Percentiles rank a stretch among this genome's conserved stretches.
Evolutionary conservation across 2,888 invertebrate genomes (phyloP).

Genomic region (Stenotaenia linearis): DNA sequence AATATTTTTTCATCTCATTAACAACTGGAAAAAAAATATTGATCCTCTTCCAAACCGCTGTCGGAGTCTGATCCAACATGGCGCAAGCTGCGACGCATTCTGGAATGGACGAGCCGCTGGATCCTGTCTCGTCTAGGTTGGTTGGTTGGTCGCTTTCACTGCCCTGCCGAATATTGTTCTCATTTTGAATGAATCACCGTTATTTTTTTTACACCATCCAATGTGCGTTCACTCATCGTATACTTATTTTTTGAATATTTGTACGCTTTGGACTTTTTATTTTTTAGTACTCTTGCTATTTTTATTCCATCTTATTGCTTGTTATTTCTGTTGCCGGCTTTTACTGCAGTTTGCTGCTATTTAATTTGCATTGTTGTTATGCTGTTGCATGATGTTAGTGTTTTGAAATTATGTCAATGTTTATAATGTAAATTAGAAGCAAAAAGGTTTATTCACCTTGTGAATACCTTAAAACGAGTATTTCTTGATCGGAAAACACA

Average conservation of each 20-base stretch:
- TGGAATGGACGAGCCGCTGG: conserved; percentile 36
- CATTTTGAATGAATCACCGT: neutral
- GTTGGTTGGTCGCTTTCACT: conserved; percentile 21
- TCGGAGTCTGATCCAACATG: conserved; percentile 31
- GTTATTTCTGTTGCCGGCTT: no score
- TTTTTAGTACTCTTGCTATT: no score
- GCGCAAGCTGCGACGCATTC: conserved; percentile 36
- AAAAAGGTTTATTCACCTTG: no score
- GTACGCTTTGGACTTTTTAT: neutral
- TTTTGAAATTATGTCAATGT: no score
- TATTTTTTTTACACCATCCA: neutral
- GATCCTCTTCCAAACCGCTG: neutral
- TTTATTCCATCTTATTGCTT: no score
- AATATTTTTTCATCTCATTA: neutral
- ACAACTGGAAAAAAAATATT: neutral
- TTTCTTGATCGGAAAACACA: no score
- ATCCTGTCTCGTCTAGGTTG: conserved; percentile 36
- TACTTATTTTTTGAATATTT: neutral
- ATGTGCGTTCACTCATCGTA: neutral
- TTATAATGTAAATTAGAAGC: no score
- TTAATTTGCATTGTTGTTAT: neutral
- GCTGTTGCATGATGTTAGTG: neutral
- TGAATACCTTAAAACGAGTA: no score
- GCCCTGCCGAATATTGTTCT: neutral
- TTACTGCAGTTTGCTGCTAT: no score